Percentiles rank a stretch among this genome's conserved stretches.
Conservation (phyloP, 2,113 vertebrate genomes). For the Podilymbus podiceps region DNA sequence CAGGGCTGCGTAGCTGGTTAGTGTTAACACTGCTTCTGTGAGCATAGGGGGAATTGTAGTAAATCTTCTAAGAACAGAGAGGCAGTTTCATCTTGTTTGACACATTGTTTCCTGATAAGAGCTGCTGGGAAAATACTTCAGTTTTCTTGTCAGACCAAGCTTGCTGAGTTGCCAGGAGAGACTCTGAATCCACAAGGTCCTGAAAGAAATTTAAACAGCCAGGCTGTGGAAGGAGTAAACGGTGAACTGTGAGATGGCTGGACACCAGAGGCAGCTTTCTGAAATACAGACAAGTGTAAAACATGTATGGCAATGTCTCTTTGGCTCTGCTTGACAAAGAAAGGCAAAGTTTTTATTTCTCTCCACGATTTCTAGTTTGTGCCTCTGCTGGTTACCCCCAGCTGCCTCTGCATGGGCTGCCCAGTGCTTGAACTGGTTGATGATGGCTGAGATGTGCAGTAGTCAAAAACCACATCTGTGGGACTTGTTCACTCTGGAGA, state of each 20-base stretch:
- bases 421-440: not conserved
- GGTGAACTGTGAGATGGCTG: not conserved
- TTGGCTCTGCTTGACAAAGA: not conserved
- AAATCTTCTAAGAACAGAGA: slow-evolving; percentile 53
- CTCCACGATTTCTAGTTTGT: not conserved
- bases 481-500: not conserved
- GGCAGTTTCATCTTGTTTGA: slow-evolving; percentile 68
- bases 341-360: not conserved
- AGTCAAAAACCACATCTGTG: not conserved
- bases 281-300: not conserved
- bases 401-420: not conserved
- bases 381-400: not conserved
- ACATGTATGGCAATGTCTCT: not conserved
- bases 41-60: slow-evolving; percentile 57
- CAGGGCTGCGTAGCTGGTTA: not conserved
- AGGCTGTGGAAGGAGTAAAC: not conserved
- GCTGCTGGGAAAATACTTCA: slow-evolving; percentile 67
- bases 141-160: slow-evolving; percentile 56
- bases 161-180: slow-evolving; percentile 26
- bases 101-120: slow-evolving; percentile 71
- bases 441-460: not conserved
- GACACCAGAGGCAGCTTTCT: not conserved
- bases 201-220: not conserved
- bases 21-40: slow-evolving; percentile 55
- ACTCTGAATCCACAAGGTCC: slow-evolving; percentile 10